A percentile compares a stretch with the other conserved stretches of the same genome.
These are phyloP conservation scores for Cryptoblepharus egeriae DNA, from an alignment of 2,797 vertebrate species.

Conservation along the genomic window DNA sequence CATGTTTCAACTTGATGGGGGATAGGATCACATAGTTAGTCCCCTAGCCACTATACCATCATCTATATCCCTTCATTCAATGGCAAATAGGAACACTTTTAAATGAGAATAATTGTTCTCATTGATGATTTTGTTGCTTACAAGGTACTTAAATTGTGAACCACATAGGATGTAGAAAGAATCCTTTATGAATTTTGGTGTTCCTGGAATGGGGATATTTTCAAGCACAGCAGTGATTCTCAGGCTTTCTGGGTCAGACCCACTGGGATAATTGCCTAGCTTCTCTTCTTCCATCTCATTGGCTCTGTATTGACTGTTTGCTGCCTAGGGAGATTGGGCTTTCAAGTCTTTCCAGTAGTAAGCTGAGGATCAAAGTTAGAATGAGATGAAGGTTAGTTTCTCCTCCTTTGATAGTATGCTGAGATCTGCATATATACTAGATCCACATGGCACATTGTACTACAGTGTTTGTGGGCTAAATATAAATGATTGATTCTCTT, in stretches of 20 bases:
- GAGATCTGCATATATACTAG: not conserved
- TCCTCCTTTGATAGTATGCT: not conserved
- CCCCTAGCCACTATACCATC: too few species aligned
- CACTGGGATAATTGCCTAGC: not conserved
- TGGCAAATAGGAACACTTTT: not conserved
- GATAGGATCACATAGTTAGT: too few species aligned
- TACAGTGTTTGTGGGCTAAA: not conserved
- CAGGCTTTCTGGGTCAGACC: not conserved
- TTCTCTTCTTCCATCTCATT: not conserved
- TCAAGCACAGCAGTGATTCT: not conserved
- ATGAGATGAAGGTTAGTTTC: not conserved
- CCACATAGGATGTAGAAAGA: accelerated
- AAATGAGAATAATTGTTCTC: not conserved
- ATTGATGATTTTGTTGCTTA: not conserved
- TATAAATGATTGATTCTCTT: not conserved
- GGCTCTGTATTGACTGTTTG: not conserved
- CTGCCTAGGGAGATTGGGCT: not conserved
- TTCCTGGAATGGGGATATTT: conserved; percentile 1
- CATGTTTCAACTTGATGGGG: too few species aligned
- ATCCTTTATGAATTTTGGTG: not conserved
- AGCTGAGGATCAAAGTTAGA: not conserved
- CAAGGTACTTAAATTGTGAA: conserved; percentile 9
- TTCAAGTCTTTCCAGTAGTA: not conserved
- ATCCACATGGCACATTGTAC: not conserved
- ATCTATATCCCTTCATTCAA: not conserved